Percentiles rank a stretch among this genome's conserved stretches.
phyloP scores from a whole-genome alignment of 2,113 vertebrate genomes.

The Equus quagga region DNA sequence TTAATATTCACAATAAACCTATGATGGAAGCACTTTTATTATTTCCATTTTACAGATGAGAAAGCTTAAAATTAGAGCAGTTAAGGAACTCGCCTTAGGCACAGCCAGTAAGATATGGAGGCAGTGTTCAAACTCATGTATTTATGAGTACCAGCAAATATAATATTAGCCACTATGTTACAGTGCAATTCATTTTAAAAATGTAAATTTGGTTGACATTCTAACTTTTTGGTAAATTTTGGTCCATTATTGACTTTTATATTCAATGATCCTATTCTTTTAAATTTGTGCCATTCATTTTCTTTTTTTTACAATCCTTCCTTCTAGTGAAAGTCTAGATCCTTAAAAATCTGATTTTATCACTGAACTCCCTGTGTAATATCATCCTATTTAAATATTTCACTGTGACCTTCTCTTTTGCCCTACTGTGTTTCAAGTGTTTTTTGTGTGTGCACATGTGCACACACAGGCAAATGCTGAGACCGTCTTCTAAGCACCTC shows the following conservation, averaged over 20 bases:
- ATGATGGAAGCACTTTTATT: background rate
- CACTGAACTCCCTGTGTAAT: background rate
- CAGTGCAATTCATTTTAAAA: background rate
- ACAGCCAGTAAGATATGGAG: background rate
- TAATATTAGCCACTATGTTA: background rate
- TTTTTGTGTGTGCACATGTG: background rate
- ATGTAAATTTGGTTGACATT: background rate
- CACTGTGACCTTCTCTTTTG: background rate
- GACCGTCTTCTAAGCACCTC: background rate
- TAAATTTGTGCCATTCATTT: background rate
- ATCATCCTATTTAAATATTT: background rate
- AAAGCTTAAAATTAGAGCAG: background rate
- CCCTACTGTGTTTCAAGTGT: background rate
- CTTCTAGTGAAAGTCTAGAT: background rate
- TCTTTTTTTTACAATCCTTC: background rate
- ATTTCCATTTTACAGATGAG: background rate
- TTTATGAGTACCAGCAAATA: background rate
- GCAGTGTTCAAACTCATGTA: background rate
- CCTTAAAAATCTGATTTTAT: background rate
- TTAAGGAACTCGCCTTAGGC: background rate
- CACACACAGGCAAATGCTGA: background rate
- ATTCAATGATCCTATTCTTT: background rate
- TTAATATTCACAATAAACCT: background rate
- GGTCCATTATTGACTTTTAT: background rate
- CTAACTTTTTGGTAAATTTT: background rate